These are phyloP conservation scores for Neodontobutis hainanensis DNA, from an alignment of 2,113 vertebrate genomes.

Conservation along the genomic window DNA sequence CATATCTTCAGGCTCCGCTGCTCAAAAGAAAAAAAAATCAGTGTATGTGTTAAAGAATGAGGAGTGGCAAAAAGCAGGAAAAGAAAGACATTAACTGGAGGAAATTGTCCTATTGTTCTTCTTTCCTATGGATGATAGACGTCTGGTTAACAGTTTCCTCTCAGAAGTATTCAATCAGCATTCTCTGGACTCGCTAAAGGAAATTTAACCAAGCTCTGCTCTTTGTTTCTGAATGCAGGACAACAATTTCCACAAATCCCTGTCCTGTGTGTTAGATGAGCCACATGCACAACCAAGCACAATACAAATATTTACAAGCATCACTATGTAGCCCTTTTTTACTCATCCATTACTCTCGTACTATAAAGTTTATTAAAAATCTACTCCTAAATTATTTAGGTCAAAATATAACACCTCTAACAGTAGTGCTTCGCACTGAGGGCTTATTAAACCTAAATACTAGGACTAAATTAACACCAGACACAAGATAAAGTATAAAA, in stretches of 20 bases:
- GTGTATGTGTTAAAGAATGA: not conserved
- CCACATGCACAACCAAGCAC: too few relatives aligned
- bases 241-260: not conserved
- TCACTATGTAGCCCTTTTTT: too few relatives aligned
- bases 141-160: constrained; percentile 21
- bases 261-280: too few relatives aligned
- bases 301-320: too few relatives aligned
- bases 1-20: constrained; percentile 12
- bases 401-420: too few relatives aligned
- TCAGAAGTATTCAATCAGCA: constrained; percentile 1
- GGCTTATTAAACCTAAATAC: too few relatives aligned
- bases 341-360: too few relatives aligned
- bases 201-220: not conserved
- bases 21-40: not conserved
- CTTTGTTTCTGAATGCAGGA: not conserved
- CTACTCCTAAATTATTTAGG: too few relatives aligned
- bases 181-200: not conserved
- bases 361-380: too few relatives aligned
- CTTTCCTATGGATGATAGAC: constrained; percentile 3
- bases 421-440: too few relatives aligned
- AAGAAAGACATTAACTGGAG: not conserved
- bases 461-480: too few relatives aligned
- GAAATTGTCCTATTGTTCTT: constrained; percentile 17
- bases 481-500: too few relatives aligned
- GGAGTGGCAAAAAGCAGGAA: not conserved